These are phyloP conservation scores for Atta colombica DNA, from an alignment of 1,140 invertebrate genomes.

Conservation along the genomic window DNA sequence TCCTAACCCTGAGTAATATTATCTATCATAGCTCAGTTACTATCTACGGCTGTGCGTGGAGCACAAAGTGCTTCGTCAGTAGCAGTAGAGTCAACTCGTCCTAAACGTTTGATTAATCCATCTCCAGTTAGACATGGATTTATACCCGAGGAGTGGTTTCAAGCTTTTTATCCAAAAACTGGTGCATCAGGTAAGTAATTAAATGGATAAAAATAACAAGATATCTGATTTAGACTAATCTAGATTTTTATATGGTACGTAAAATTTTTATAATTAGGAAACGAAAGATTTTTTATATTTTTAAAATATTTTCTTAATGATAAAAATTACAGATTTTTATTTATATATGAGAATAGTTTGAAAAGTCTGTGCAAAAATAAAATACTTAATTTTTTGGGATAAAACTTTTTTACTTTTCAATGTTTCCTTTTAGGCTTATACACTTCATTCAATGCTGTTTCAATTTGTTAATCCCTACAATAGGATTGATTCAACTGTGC, in stretches of 20 bases:
- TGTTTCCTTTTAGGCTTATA: no score
- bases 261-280: not conserved
- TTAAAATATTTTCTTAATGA: no score
- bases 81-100: slow-evolving; percentile 45
- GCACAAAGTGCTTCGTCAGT: slow-evolving; percentile 45
- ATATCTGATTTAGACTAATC: not conserved
- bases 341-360: not conserved
- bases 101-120: slow-evolving; percentile 74
- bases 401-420: not conserved
- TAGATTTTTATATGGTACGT: not conserved
- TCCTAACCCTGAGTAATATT: no score
- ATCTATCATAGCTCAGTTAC: slow-evolving; percentile 26
- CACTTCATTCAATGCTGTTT: no score
- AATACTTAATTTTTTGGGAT: not conserved
- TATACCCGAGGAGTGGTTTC: slow-evolving; percentile 98
- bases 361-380: not conserved
- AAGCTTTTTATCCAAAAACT: slow-evolving; percentile 97
- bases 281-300: not conserved
- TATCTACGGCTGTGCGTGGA: slow-evolving; percentile 26
- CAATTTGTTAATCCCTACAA: not conserved
- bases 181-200: slow-evolving; percentile 91
- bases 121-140: slow-evolving; percentile 93
- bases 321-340: no score
- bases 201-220: not conserved
- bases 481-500: no score